Conservation (phyloP, 2,113 vertebrate species). For the Actenoides lindsayi region DNA sequence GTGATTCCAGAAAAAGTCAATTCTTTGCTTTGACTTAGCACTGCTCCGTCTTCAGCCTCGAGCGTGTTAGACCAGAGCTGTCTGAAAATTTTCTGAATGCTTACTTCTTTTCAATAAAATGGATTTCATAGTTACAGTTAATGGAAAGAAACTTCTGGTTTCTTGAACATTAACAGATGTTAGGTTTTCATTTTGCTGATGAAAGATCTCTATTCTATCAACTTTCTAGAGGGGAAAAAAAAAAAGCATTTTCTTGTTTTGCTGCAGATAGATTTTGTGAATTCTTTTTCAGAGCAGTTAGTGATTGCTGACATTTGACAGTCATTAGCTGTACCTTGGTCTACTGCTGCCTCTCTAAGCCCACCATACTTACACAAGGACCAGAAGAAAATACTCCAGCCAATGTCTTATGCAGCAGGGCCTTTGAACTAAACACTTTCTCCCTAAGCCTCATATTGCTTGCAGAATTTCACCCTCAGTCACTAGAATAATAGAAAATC, state of each 20-base stretch:
- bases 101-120: background rate
- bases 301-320: background rate
- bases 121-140: background rate
- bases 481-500: constrained; percentile 21
- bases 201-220: background rate
- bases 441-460: background rate
- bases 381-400: background rate
- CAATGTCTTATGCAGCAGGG: background rate
- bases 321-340: background rate
- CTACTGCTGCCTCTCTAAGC: background rate
- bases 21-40: background rate
- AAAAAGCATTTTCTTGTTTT: background rate
- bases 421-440: background rate
- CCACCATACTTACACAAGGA: background rate
- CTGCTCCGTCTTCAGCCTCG: too few relatives aligned
- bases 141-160: background rate
- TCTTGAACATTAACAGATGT: background rate
- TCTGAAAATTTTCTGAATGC: background rate
- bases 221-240: background rate
- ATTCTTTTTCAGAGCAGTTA: background rate
- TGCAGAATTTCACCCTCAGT: background rate
- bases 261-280: background rate
- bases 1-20: background rate
- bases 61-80: background rate
- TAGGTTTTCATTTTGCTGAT: background rate